These are phyloP conservation scores for Pipistrellus kuhlii DNA, from an alignment of 2,797 vertebrate genomes.

Conservation along the genomic window DNA sequence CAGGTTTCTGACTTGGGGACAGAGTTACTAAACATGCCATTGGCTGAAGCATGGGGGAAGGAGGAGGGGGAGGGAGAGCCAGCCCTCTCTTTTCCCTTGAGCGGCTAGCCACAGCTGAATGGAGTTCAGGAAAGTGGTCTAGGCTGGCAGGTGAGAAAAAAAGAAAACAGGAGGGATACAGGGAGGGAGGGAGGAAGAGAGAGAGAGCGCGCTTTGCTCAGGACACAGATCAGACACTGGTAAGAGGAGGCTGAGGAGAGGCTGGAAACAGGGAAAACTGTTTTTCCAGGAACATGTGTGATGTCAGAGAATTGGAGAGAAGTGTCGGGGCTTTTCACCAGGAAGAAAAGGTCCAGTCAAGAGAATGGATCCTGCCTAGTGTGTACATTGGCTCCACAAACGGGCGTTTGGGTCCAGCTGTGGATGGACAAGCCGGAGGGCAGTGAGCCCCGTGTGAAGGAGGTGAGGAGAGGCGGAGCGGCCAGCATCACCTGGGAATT, in stretches of 20 bases:
- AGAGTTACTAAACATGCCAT: background rate
- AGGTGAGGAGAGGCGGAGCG: too few relatives aligned
- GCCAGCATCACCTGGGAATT: background rate
- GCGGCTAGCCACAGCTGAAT: background rate
- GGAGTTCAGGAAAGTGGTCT: background rate
- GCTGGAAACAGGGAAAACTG: background rate
- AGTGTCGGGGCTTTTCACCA: rapidly evolving
- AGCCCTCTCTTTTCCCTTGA: rapidly evolving
- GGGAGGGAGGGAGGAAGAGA: background rate
- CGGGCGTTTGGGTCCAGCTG: background rate
- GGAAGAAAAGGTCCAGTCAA: background rate
- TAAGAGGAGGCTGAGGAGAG: background rate
- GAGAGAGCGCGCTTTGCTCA: background rate
- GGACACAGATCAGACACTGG: background rate
- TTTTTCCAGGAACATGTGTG: background rate
- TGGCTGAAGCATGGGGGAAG: background rate
- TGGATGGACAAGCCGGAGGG: background rate
- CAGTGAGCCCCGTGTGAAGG: background rate
- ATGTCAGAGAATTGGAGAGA: background rate
- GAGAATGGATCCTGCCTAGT: background rate
- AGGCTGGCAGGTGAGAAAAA: background rate
- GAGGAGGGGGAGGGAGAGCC: background rate
- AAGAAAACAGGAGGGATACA: background rate
- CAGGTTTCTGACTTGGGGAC: background rate
- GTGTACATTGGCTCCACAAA: background rate